Evolutionary conservation across 2,888 invertebrate species (phyloP), one percentile per base, ranked within the genome.

Genomic region (Latheticus oryzae): DNA sequence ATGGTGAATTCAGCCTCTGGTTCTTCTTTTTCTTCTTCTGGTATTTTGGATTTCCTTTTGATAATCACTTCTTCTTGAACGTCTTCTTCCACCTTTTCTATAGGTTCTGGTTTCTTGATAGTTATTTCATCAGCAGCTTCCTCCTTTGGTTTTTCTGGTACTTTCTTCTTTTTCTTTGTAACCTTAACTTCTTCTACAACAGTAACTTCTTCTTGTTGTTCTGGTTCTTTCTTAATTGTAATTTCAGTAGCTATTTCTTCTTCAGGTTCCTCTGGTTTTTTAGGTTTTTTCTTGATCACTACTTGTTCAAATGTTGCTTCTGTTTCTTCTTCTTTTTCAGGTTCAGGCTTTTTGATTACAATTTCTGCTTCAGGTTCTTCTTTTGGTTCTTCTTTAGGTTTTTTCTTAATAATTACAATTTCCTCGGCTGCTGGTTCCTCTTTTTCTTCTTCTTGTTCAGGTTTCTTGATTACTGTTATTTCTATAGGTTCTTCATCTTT

Each of bases 1-100:
- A 86, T 77, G 5, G 86, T 75, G 73, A 86, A 82, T 58, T 84
- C 79, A 3, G 89, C 89, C 74, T 90, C 90, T 76, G 51, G 45
- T 11, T 62, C 47, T 43, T 48, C 58, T 12, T 40, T 35, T 45
- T 65, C 15, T 62, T 58, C 89, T 75, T 90, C 90, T 76, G 51
- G 45, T 11, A 61, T 42, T 40, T 48, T 54, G 16, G 45, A 53
- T 19, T 51, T 56, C 56, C 70, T 62, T 56, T 63, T 66, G 58
- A 55, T 60, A n/a, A 67, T 55, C 11, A 59, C 63, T 16, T 73
- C 63, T 54, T 75, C 74, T n/a, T 11, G 26, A n/a, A 15, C 13
- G 9, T 9, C 9, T 28, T 8, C 54, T 38, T 61, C 76, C 73
- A 50, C 73, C 19, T 61, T 50, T 48, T 72, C 71, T 30, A 70